Conservation (phyloP, 2,113 vertebrate genomes). For the Papio anubis region DNA sequence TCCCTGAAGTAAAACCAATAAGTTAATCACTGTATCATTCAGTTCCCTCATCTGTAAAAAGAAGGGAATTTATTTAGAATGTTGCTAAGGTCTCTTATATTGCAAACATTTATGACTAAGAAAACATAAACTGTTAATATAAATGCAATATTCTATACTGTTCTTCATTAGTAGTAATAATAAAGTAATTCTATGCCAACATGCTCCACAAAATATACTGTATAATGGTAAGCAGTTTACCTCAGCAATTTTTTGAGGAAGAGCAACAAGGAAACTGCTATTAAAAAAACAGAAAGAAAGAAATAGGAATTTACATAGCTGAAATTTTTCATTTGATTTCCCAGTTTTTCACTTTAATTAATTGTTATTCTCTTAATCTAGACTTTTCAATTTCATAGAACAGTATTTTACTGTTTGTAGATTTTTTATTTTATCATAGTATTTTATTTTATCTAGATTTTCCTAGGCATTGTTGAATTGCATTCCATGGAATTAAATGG, state of each 20-base stretch:
- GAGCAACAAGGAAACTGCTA: not conserved
- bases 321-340: not conserved
- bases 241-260: not conserved
- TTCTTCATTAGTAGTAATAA: not conserved
- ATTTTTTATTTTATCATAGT: not conserved
- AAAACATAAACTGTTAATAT: not conserved
- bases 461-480: not conserved
- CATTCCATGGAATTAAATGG: not conserved
- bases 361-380: not conserved
- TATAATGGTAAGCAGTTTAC: not conserved
- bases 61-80: constrained; percentile 2
- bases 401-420: not conserved
- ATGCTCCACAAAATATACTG: constrained; percentile 12
- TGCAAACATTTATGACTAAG: constrained; percentile 34
- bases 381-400: not conserved
- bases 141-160: not conserved
- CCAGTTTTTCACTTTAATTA: not conserved
- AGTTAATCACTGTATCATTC: constrained; percentile 44
- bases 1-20: not conserved
- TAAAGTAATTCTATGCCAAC: not conserved
- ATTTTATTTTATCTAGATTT: not conserved
- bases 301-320: not conserved
- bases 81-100: not conserved
- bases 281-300: not conserved
- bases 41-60: constrained; percentile 40